Evolutionary conservation across 2,113 vertebrate genomes (phyloP), one percentile per base, ranked within the genome.

Genomic region (Myotis yumanensis): DNA sequence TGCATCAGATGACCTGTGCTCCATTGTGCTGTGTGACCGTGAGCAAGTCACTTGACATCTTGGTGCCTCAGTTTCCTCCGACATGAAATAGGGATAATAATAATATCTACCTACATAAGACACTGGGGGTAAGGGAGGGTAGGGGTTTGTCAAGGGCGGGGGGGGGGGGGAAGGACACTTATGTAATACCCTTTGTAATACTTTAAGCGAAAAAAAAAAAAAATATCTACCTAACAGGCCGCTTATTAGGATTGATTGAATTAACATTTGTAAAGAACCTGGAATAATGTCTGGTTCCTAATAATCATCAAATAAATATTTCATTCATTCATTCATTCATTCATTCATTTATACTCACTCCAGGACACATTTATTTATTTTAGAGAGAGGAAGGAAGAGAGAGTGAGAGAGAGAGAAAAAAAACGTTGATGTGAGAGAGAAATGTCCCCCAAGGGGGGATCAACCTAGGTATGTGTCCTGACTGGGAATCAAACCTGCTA

Each of bases 51-150:
- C 43, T 46, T 35, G 4, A 5, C 5, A 48, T 2, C 17, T 4
- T 32, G 59, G 30, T 35, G 79, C 51, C 93, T 96, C 71, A 4
- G 32, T 90, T 72, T 85, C 89, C 52, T 59, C 43, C 4, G 57
- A 62, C 12, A 7, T 14, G 23, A 85, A 79, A 35, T 1, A 54
- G 17, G 46, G 16, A 28, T 11, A 14, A 35, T 51, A 51, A n/a
- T 17, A 46, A 28, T 7, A 22, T 37, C 76, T 30, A n/a, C 37
- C 30, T 20, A n/a, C n/a, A n/a, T n/a, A n/a, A n/a, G n/a, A n/a
- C n/a, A n/a, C n/a, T n/a, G n/a, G n/a, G n/a, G n/a, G n/a, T n/a
- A n/a, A n/a, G n/a, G n/a, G n/a, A n/a, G n/a, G n/a, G n/a, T n/a
- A n/a, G n/a, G n/a, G n/a, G n/a, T n/a, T n/a, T n/a, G n/a, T n/a